Conservation (phyloP, 2,888 invertebrate species). For the Folsomia manolachei region DNA sequence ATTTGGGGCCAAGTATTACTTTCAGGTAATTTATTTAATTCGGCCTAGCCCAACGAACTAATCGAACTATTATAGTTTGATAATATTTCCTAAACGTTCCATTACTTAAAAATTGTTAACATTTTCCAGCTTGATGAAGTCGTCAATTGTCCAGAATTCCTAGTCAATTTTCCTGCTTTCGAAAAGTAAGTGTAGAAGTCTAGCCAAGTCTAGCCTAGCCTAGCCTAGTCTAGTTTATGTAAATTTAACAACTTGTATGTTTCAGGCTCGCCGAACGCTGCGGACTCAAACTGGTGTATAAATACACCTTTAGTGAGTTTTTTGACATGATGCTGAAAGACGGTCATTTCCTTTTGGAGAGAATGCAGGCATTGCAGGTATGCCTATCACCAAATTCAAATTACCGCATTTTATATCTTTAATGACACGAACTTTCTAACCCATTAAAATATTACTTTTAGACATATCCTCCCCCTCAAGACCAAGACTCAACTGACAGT, state of each 20-base stretch:
- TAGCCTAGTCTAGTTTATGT: no score
- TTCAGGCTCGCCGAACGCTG: conserved; percentile 58
- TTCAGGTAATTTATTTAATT: no score
- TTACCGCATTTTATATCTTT: conserved; percentile 29
- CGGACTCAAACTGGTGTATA: conserved; percentile 57
- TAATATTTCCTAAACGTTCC: no score
- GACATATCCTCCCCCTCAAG: conserved; percentile 72
- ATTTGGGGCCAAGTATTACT: conserved; percentile 95
- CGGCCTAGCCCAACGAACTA: no score
- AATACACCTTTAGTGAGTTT: conserved; percentile 70
- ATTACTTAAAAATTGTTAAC: no score
- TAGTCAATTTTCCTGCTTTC: conserved; percentile 87
- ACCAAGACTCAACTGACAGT: no score
- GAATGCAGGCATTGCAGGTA: conserved; percentile 74
- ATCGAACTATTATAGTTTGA: no score
- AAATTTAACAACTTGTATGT: conserved; percentile 22
- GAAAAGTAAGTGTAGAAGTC: conserved; percentile 70
- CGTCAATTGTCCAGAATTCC: conserved; percentile 97
- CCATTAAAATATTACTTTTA: conserved; percentile 50
- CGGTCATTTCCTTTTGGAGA: conserved; percentile 64
- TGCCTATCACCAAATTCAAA: not conserved
- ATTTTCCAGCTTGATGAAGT: conserved; percentile 92
- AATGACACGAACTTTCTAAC: not conserved
- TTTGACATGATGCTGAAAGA: conserved; percentile 55
- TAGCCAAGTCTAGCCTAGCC: no score